Evolutionary conservation across 2,888 invertebrate genomes (phyloP), one percentile per base, ranked within the genome.

Genomic region (Gasteruption jaculator): DNA sequence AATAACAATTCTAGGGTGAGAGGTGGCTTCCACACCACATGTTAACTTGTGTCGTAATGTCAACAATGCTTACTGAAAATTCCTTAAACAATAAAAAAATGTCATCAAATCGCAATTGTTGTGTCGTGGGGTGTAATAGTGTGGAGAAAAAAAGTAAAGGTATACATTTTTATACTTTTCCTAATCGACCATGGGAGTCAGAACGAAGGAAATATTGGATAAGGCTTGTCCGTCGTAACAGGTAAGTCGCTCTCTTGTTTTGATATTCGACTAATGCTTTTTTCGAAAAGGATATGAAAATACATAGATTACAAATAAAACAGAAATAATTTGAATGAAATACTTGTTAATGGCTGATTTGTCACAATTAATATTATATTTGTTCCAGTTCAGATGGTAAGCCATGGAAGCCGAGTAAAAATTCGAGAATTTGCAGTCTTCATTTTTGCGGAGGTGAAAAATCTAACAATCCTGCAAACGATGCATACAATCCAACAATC

Each of bases 341-440:
- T 31, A 15, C 20, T 20, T 5, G n/a, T 12, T 20, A 34, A 21
- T 19, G 18, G 21, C 4, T 34, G n/a, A 24, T 5, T 19, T 34
- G 8, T 6, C 20, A 19, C 10, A 11, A 18, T 34, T 27, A n/a
- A 20, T 11, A 12, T 20, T 31, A 21, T 31, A 37, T 38, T 19
- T 14, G 30, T 49, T 26, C 32, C 41, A 20, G 37, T 10, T 26
- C 18, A 6, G 38, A 44, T 29, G 50, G 52, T 60, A 60, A 60
- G 60, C 57, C 51, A n/a, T 50, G 52, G 49, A 14, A 24, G 5
- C 49, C 48, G 6, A 46, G 15, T 10, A 25, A 18, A 2, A 12
- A 41, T 19, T 37, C 38, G 10, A 25, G 38, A 6, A 40, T 51
- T 7, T 49, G 47, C 31, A 39, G 41, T 24, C 30, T 26, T 7